These are phyloP conservation scores for Perognathus longimembris DNA, from an alignment of 2,113 vertebrate species.

Conservation along the genomic window DNA sequence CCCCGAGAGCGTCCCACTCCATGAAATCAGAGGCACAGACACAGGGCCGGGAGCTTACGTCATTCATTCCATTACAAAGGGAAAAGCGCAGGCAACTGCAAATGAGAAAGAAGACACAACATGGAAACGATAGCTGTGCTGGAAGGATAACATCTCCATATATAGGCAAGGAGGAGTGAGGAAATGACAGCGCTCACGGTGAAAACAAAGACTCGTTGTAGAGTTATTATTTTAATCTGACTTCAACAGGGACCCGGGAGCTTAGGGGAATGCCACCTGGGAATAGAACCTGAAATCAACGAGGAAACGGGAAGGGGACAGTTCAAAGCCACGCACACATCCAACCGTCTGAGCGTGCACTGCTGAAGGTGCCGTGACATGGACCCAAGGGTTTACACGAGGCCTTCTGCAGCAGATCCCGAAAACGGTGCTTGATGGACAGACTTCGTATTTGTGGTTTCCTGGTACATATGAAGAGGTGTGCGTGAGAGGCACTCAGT, in stretches of 20 bases:
- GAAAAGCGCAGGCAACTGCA: background rate
- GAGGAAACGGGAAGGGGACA: background rate
- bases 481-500: background rate
- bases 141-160: accelerated
- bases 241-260: background rate
- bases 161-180: too few relatives aligned
- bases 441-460: too few relatives aligned
- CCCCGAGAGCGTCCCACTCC: background rate
- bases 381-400: background rate
- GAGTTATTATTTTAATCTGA: background rate
- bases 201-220: background rate
- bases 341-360: background rate
- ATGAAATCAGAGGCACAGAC: background rate
- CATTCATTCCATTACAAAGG: background rate
- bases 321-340: accelerated
- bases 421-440: background rate
- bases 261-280: background rate
- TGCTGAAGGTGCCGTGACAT: accelerated
- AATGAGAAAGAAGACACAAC: background rate
- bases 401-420: background rate
- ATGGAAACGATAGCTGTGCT: accelerated
- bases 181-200: background rate
- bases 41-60: background rate
- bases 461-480: accelerated
- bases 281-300: background rate